Base-by-base conservation (phyloP, 2,113 vertebrate species). In the Clinocottus analis region DNA sequence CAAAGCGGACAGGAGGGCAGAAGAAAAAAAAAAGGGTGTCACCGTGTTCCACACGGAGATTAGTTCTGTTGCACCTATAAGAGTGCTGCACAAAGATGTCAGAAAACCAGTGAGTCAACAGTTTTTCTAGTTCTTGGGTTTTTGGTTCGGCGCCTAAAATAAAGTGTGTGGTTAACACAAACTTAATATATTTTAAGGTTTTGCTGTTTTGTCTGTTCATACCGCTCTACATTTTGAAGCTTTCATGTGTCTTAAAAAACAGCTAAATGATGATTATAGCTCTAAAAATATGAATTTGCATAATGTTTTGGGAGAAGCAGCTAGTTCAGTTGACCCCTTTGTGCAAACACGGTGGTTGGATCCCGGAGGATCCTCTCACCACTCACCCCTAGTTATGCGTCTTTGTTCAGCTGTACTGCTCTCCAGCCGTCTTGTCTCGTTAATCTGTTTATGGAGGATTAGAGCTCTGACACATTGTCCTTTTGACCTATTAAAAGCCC, bases 1-100 rank as follows among this genome's bases (percentile, higher is more conserved):
- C 70, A 64, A 80, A 86, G 41, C 62, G 56, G 43, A 56, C 25
- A 19, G 39, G 33, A 67, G 10, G 31, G 51, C 19, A 68, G 37
- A 61, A 14, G 65, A 51, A 31, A 7, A 58, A 13, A n/a, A 58
- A 49, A 51, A 3, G n/a, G 41, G 59, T 51, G 25, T 35, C 27
- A 58, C 31, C 16, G 55, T 14, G 13, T 79, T 70, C 45, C 14
- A 62, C 11, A 59, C 63, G 33, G 14, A 77, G 53, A 60, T 61
- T 39, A 16, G 14, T 19, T 56, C 21, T 45, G 2, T 68, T 61
- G 51, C 69, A 62, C 21, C 31, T 51, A 35, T 49, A 9, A 0
- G 23, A 55, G 53, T 25, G 51, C 23, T 55, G 23, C 23, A n/a
- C n/a, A n/a, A n/a, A n/a, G n/a, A n/a, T n/a, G n/a, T n/a, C n/a